These are phyloP conservation scores for Octopus sinensis DNA, from an alignment of 1,140 invertebrate genomes.

Conservation along the genomic window DNA sequence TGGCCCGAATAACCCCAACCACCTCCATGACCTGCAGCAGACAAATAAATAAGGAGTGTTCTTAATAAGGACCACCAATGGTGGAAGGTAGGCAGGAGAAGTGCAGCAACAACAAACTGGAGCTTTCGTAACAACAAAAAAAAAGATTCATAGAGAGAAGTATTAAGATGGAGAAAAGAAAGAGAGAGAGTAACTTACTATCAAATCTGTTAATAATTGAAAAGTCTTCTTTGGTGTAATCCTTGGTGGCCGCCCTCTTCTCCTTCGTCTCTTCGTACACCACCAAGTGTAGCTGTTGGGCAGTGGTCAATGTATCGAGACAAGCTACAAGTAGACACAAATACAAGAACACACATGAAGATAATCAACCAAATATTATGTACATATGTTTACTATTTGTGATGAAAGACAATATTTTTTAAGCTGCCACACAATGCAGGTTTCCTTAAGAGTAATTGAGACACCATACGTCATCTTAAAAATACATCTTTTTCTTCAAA, in stretches of 20 bases:
- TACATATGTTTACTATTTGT: no score
- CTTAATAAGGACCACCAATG: no score
- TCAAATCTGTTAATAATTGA: constrained; percentile 85
- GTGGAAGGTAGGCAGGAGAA: no score
- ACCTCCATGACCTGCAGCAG: constrained; percentile 74
- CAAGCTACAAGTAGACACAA: constrained; percentile 60
- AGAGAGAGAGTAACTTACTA: constrained; percentile 61
- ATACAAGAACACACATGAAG: neutral
- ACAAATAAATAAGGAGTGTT: neutral
- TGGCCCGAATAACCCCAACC: constrained; percentile 97
- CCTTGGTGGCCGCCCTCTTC: constrained; percentile 59
- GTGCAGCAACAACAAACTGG: no score
- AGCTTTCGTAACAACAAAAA: no score
- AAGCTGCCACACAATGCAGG: no score
- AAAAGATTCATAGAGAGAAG: neutral
- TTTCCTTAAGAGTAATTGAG: no score
- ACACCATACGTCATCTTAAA: no score
- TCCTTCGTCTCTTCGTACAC: constrained; percentile 52
- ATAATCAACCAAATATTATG: no score
- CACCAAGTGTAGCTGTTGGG: constrained; percentile 69
- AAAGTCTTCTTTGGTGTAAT: constrained; percentile 74
- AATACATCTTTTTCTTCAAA: no score
- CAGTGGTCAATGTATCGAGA: constrained; percentile 81
- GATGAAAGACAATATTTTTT: no score
- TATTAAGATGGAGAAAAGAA: neutral